Conservation (phyloP, 1,140 invertebrate species). For the Diabrotica undecimpunctata region DNA sequence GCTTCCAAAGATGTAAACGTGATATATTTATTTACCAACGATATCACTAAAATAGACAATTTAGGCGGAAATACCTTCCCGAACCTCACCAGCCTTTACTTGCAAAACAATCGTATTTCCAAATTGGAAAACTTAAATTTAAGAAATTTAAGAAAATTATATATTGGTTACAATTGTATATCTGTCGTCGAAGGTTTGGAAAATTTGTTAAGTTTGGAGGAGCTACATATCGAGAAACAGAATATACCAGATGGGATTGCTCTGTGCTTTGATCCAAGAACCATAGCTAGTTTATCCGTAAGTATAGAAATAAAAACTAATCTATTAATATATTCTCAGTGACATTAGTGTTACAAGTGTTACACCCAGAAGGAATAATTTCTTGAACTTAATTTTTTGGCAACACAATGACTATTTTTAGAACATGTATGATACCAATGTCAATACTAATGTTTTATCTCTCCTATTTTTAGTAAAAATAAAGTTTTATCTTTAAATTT, state of each 20-base stretch:
- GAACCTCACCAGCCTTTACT: slow-evolving; percentile 63
- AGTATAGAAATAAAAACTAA: slow-evolving; percentile 36
- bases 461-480: too few relatives aligned
- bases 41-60: slow-evolving; percentile 58
- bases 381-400: too few relatives aligned
- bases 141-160: slow-evolving; percentile 60
- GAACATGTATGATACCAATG: background rate
- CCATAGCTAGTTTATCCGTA: slow-evolving; percentile 57
- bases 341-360: too few relatives aligned
- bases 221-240: slow-evolving; percentile 67
- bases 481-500: too few relatives aligned
- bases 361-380: too few relatives aligned
- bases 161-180: slow-evolving; percentile 64
- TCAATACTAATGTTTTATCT: too few relatives aligned
- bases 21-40: slow-evolving; percentile 64
- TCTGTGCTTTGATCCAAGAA: slow-evolving; percentile 66
- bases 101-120: slow-evolving; percentile 64
- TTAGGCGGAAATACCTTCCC: slow-evolving; percentile 52
- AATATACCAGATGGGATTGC: slow-evolving; percentile 52
- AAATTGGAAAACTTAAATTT: slow-evolving; percentile 63
- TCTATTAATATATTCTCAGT: background rate
- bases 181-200: slow-evolving; percentile 65
- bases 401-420: background rate
- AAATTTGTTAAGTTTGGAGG: slow-evolving; percentile 55
- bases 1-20: slow-evolving; percentile 54